These are phyloP conservation scores for Petrocephalus microphthalmus DNA, from an alignment of 2,113 vertebrate genomes.

Conservation along the genomic window DNA sequence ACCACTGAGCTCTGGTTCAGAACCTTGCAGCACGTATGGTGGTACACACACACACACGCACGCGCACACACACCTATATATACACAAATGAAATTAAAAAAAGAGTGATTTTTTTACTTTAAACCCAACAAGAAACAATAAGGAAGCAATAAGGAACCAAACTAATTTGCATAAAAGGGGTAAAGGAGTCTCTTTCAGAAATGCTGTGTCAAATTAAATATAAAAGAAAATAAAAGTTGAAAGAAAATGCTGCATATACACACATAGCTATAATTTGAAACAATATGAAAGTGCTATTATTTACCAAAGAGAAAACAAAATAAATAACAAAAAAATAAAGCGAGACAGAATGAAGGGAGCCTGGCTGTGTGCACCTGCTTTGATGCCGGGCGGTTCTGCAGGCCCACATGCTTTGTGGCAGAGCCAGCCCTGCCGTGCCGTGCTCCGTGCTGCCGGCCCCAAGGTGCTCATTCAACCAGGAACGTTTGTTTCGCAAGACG, in stretches of 20 bases:
- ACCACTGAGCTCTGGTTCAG: background rate
- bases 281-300: background rate
- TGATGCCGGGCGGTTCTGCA: background rate
- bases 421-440: background rate
- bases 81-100: background rate
- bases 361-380: background rate
- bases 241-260: background rate
- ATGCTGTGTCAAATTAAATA: background rate
- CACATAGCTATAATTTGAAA: background rate
- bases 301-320: background rate
- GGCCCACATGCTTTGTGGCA: background rate
- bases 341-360: background rate
- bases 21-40: background rate
- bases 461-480: background rate
- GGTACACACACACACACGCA: background rate
- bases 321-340: background rate
- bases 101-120: background rate
- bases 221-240: background rate
- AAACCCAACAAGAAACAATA: background rate
- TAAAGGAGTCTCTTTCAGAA: background rate
- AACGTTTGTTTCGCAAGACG: background rate
- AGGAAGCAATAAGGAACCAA: background rate
- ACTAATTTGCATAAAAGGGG: background rate
- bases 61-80: conserved; percentile 4
- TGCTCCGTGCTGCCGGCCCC: too few species aligned